Base-by-base conservation (phyloP, 2,113 vertebrate species). In the Gobiocypris rarus region DNA sequence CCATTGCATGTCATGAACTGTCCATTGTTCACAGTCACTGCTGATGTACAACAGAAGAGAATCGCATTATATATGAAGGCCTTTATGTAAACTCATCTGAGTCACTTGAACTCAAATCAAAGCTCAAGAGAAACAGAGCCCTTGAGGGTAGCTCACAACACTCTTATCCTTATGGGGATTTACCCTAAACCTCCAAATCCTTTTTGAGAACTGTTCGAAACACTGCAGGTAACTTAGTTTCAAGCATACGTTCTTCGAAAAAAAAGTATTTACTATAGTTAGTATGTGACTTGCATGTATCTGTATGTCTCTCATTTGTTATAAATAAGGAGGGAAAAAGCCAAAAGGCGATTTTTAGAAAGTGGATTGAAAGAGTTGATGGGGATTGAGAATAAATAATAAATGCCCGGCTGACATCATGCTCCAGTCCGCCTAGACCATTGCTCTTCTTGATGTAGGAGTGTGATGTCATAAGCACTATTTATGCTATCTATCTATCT, bases 391-490 rank as follows among this genome's bases (percentile, higher is more conserved):
- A 65, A 65, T 50, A 50, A 80, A 67, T 80, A 50, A 65, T 80
- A 28, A 67, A 80, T 80, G 78, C 67, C 67, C 10, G 65, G 1
- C 73, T 75, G 73, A 80, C 41, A 50, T 65, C 59, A 31, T 79
- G 38, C 59, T 59, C 54, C 11, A 77, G 26, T 63, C n/a, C 11
- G 15, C 61, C 13, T 15, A 14, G 24, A 80, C 24, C 19, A 67
- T 80, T 63, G 11, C 15, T 67, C 78, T 67, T 80, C 78, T 80
- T 80, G 78, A 79, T 65, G 76, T 31, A 80, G 17, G 61, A 80
- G 59, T 52, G 61, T 80, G 78, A 67, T 67, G 43, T 80, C 59
- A 80, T 50, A 50, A 34, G 59, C 59, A 67, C 15, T 67, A 67
- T 28, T 67, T 17, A 8, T 22, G 38, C 45, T 38, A 26, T 28